Base-by-base conservation (phyloP, 2,113 vertebrate species). In the Lepus americanus region DNA sequence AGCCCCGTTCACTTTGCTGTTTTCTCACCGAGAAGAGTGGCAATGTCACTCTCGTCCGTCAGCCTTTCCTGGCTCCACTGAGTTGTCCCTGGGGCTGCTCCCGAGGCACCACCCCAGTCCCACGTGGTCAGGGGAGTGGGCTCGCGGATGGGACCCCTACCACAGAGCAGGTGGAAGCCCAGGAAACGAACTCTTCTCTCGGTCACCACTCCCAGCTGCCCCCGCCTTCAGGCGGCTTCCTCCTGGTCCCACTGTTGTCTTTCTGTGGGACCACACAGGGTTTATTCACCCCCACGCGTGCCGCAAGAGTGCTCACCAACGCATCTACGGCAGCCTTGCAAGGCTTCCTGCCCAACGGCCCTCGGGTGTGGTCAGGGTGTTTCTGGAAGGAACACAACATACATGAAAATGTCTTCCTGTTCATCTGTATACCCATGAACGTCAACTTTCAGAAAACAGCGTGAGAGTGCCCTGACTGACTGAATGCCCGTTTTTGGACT, bases 101-200 rank as follows among this genome's bases (percentile, higher is more conserved):
- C 31, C 39, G 7, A 20, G 19, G 1, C 6, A 39, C 25, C 10
- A 9, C n/a, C 3, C 5, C 6, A 6, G 1, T 5, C 22, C 6
- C 53, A 22, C 0, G 5, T 3, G 3, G n/a, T 77, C 27, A 12
- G 19, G 0, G 9, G 19, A 39, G 8, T 16, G 1, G 19, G 31
- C 63, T 5, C 22, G 1, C 39, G 19, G 55, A 25, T 44, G 19
- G 19, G 1, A 1, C 72, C 13, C 64, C n/a, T 31, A 39, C 8
- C 0, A 3, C 6, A 31, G 5, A 61, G 3, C 27, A 67, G 17
- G 36, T 11, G 13, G 13, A 27, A 10, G 19, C 7, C 53, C 20
- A 1, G 1, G 66, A 80, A 10, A 39, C n/a, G 2, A 0, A 10
- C 1, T 63, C 2, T 14, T 4, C 13, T 12, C 25, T 29, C 31